Evolutionary conservation across 2,888 invertebrate species (phyloP), one percentile per base, ranked within the genome.

Genomic region (Mythimna lalbum): DNA sequence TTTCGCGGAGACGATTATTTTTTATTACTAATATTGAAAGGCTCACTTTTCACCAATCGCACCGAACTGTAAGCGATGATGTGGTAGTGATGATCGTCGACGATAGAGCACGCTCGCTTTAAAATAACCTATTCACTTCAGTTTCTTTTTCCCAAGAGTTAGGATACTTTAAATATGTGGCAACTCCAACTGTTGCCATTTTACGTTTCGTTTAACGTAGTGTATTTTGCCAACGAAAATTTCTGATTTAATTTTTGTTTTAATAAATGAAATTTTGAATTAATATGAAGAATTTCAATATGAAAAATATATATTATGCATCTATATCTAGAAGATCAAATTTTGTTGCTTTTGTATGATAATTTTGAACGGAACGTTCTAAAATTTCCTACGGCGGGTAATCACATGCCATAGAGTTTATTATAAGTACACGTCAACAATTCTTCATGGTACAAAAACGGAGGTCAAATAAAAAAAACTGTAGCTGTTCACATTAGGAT

Each of bases 401-500:
- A 63, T 63, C 69, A 78, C 79, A 0, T 10, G 14, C 12, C 79
- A 78, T 73, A 78, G 64, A 77, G 17, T 27, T 7, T 9, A 39
- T 7, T 9, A 39, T 2, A 62, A 31, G 49, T 27, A 63, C 69
- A 78, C 79, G 74, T 78, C 79, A 55, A n/a, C 4, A 7, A 27
- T 43, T 27, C 27, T 43, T 27, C 27, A 27, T 27, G 27, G 27
- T 4, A 27, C 27, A 27, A 27, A 27, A 27, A 27, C 3, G 27
- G 27, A 27, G 27, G 27, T 4, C 27, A 27, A 27, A 27, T 27
- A 27, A 27, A 27, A 27, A 27, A 27, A 27, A 27, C 1, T 2
- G 2, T 4, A 27, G 2, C 27, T 27, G 27, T 27, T 27, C 27
- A n/a, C n/a, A n/a, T n/a, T n/a, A n/a, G n/a, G n/a, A n/a, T n/a